A percentile compares a stretch with the other conserved stretches of the same genome.
Evolutionary conservation across 2,113 vertebrate species (phyloP).

Genomic region (Nycticorax nycticorax): DNA sequence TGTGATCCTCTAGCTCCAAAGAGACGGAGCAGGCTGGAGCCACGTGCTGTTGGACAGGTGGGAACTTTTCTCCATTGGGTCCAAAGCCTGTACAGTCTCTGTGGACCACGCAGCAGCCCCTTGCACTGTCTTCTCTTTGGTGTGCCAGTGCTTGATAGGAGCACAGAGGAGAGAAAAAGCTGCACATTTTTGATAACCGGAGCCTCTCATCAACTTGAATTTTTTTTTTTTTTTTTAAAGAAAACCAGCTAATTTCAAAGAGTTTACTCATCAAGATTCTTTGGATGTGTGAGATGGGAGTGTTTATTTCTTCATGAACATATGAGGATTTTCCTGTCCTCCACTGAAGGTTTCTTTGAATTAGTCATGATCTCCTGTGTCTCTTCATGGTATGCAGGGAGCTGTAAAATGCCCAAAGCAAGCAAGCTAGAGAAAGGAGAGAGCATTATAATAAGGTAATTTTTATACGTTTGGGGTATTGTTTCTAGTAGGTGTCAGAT

Average conservation of each 20-base stretch:
- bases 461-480: not conserved
- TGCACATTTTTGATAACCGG: not conserved
- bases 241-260: not conserved
- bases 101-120: not conserved
- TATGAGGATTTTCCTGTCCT: not conserved
- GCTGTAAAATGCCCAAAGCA: not conserved
- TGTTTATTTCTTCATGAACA: not conserved
- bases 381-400: not conserved
- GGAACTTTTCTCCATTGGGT: not conserved
- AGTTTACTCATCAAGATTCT: not conserved
- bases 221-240: not conserved
- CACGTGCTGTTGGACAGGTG: not conserved
- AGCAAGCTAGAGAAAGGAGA: not conserved
- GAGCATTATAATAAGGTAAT: not conserved
- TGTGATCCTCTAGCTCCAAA: not conserved
- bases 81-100: not conserved
- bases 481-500: not conserved
- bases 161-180: not conserved
- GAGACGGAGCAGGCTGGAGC: not conserved
- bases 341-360: not conserved
- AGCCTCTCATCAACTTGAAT: not conserved
- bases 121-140: not conserved
- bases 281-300: not conserved
- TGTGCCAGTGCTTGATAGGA: not conserved
- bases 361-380: not conserved